A percentile compares a stretch with the other conserved stretches of the same genome.
Conservation (phyloP, 2,888 invertebrate species). For the Kuschelorhynchus macadamiae region DNA sequence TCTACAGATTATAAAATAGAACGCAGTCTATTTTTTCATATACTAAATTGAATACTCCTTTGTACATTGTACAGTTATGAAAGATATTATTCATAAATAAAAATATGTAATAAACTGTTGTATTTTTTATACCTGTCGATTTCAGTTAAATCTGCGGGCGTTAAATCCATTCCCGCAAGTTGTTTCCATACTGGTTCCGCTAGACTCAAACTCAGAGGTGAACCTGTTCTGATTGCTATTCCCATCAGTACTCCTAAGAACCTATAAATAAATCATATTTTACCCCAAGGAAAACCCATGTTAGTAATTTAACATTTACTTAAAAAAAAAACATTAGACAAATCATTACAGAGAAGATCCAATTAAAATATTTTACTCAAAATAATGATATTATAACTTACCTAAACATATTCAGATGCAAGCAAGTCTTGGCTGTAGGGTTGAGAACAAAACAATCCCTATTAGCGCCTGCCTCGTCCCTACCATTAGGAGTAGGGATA, state of each 20-base stretch:
- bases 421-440: constrained; percentile 82
- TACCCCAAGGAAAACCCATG: neutral
- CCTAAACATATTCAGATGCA: constrained; percentile 90
- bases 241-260: constrained; percentile 90
- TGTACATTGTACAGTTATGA: no score
- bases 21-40: no score
- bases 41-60: no score
- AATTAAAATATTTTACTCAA: no score
- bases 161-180: constrained; percentile 87
- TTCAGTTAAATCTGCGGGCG: constrained; percentile 92
- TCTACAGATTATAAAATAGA: no score
- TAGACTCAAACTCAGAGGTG: constrained; percentile 91
- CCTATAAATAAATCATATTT: no score
- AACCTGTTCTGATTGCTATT: constrained; percentile 93
- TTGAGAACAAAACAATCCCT: constrained; percentile 94
- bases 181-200: constrained; percentile 98
- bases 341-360: no score
- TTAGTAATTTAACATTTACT: no score
- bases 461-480: constrained; percentile 94
- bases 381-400: no score
- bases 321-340: no score
- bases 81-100: no score
- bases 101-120: no score
- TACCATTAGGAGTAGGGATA: constrained; percentile 94
- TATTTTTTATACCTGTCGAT: constrained; percentile 81